phyloP scores from a whole-genome alignment of 2,797 vertebrate genomes.

The Chelon auratus region DNA sequence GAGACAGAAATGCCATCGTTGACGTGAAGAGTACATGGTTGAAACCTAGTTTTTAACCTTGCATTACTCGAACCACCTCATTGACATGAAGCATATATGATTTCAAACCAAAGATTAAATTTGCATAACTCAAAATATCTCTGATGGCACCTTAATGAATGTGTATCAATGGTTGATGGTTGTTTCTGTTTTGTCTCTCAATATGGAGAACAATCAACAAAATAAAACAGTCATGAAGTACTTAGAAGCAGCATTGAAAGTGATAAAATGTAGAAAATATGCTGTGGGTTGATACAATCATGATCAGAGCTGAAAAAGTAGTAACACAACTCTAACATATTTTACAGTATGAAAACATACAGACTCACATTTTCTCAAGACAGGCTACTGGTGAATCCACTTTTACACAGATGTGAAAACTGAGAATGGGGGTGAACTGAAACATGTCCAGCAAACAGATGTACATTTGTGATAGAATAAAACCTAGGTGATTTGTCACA shows the following conservation, averaged over 20 bases:
- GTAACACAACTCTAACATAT: slow-evolving; percentile 64
- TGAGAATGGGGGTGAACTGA: slow-evolving; percentile 46
- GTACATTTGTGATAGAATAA: slow-evolving; percentile 61
- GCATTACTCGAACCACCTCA: slow-evolving; percentile 51
- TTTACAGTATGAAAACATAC: slow-evolving; percentile 68
- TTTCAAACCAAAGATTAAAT: slow-evolving; percentile 25
- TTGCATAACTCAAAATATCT: slow-evolving; percentile 65
- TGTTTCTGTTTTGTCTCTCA: slow-evolving; percentile 52
- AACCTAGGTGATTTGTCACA: slow-evolving; percentile 66
- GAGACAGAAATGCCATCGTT: slow-evolving; percentile 66
- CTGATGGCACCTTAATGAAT: slow-evolving; percentile 61
- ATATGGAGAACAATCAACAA: slow-evolving; percentile 51
- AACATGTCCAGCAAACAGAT: slow-evolving; percentile 54
- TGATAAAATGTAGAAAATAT: slow-evolving; percentile 55
- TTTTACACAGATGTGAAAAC: slow-evolving; percentile 55
- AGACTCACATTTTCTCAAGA: slow-evolving; percentile 72
- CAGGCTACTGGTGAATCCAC: slow-evolving; percentile 64
- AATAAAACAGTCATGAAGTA: slow-evolving; percentile 55
- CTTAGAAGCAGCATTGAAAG: slow-evolving; percentile 69
- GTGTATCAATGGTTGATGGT: slow-evolving; percentile 43
- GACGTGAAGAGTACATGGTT: slow-evolving; percentile 52
- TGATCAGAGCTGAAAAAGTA: slow-evolving; percentile 55
- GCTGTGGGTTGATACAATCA: slow-evolving; percentile 67
- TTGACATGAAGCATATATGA: slow-evolving; percentile 34
- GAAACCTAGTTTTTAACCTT: slow-evolving; percentile 56